Base-by-base conservation (phyloP, 2,113 vertebrate species). In the Alligator mississippiensis region DNA sequence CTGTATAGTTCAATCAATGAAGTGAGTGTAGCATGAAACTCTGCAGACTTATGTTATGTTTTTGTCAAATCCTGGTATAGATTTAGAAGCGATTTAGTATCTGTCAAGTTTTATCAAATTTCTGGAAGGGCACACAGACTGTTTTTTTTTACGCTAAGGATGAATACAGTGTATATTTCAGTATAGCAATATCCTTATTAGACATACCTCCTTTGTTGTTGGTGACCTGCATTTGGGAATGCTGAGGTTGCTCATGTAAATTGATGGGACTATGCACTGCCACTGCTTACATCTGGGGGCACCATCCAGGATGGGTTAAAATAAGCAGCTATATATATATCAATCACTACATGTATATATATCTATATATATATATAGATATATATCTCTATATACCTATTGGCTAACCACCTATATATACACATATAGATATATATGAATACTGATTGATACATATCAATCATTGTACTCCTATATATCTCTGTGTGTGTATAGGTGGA, bases 61-160 rank as follows among this genome's bases (percentile, higher is more conserved):
- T 91, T 87, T 94, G 70, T 83, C 82, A 84, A 55, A 30, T 93
- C 90, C 47, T 84, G 70, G 88, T 77, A 61, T 54, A 95, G 77
- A 21, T 90, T 81, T 79, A 80, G 59, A 91, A 89, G 84, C 19
- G 18, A 62, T 87, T 79, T 92, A 70, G 47, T 96, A 47, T 34
- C 78, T 89, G 64, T 76, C 87, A 92, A 90, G 74, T 28, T 9
- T 30, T 77, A 38, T 81, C 30, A 87, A 72, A 72, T 11, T 72
- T 72, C 38, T 18, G 30, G 38, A 72, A 38, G 30, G 68, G 38
- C 6, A 14, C 38, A 72, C 22, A 70, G 11, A 47, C 21, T 72
- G 34, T 19, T 38, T 72, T 25, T 25, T 25, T 62, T 13, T 72
- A 22, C 7, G 14, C 38, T 38, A 72, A 47, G 30, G 11, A 24